Percentiles rank a stretch among this genome's conserved stretches.
Conservation (phyloP, 2,888 invertebrate species). For the Drosophila melanosoma region DNA sequence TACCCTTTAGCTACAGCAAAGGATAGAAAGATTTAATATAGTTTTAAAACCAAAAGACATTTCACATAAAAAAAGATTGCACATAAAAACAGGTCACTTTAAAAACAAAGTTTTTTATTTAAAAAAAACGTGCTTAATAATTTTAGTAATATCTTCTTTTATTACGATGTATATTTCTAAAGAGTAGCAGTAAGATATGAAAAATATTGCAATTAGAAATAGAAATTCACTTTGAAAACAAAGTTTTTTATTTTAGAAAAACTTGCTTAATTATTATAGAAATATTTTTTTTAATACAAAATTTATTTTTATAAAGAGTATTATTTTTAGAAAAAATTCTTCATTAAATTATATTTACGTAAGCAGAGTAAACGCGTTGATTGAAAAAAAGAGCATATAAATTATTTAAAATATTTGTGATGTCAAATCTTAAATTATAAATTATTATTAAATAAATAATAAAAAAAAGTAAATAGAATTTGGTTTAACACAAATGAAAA, state of each 20-base stretch:
- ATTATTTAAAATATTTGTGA: neutral
- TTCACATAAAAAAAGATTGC: neutral
- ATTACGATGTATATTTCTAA: no score
- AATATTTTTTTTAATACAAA: neutral
- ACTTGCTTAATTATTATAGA: neutral
- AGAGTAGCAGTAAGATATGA: no score
- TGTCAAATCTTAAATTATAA: neutral
- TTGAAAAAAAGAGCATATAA: neutral
- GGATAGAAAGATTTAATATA: neutral
- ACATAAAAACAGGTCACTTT: neutral
- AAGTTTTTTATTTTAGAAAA: neutral
- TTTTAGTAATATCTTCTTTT: no score
- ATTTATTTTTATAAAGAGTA: neutral
- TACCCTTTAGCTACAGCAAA: neutral
- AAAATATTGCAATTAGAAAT: no score
- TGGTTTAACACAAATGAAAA: neutral
- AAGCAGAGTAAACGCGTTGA: neutral
- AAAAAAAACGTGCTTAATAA: no score
- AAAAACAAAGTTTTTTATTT: neutral
- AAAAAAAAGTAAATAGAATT: neutral
- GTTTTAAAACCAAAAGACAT: neutral
- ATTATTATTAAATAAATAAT: neutral
- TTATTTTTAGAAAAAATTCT: neutral
- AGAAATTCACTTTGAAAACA: neutral
- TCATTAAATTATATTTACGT: neutral